Conservation (phyloP, 2,113 vertebrate genomes). For the Sminthopsis crassicaudata region DNA sequence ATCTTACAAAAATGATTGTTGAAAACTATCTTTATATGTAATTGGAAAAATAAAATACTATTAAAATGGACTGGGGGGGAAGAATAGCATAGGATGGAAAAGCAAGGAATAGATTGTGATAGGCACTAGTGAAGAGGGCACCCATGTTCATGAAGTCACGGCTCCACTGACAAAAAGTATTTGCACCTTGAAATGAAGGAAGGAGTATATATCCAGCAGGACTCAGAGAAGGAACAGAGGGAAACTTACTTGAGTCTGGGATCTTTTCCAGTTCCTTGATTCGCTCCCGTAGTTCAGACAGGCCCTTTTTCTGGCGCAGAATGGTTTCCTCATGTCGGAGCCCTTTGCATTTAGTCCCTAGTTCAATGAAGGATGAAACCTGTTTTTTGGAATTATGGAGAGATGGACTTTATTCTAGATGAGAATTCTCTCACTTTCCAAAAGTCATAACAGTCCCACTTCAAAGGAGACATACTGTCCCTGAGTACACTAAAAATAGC, state of each 20-base stretch:
- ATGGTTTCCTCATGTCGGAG: conserved; percentile 84
- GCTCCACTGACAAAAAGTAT: background rate
- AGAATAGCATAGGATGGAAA: background rate
- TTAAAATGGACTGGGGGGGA: too few species aligned
- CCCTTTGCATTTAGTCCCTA: conserved; percentile 82
- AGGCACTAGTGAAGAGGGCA: background rate
- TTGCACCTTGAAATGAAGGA: background rate
- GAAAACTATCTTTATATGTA: too few species aligned
- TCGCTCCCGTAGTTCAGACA: conserved; percentile 80
- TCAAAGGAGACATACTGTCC: background rate
- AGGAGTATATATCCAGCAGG: background rate
- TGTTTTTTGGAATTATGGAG: conserved; percentile 62
- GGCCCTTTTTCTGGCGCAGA: conserved; percentile 82
- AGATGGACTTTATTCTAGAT: background rate
- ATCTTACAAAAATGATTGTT: too few species aligned
- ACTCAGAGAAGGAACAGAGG: rapidly evolving
- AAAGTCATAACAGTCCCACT: background rate
- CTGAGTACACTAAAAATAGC: background rate
- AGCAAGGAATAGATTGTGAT: background rate
- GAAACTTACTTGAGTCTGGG: conserved; percentile 66
- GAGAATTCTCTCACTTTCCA: background rate
- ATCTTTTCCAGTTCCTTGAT: conserved; percentile 81
- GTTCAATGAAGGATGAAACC: conserved; percentile 69
- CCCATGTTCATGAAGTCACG: background rate
- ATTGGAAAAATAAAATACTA: too few species aligned